A percentile compares a stretch with the other conserved stretches of the same genome.
These are phyloP conservation scores for Nemapogon koenigi DNA, from an alignment of 2,888 invertebrate genomes.

Conservation along the genomic window DNA sequence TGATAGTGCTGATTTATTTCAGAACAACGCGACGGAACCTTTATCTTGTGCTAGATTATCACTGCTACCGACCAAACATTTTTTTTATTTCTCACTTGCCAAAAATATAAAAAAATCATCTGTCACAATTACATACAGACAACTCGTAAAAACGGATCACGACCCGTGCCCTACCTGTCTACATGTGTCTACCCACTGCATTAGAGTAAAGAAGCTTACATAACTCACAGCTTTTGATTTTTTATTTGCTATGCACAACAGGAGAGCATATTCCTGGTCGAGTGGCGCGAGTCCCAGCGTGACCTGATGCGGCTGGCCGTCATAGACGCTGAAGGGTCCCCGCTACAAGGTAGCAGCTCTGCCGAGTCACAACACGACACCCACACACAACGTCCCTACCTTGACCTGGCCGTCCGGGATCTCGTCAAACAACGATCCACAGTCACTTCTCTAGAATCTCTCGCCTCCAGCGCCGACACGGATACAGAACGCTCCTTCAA, in stretches of 20 bases:
- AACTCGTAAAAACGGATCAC: too few relatives aligned
- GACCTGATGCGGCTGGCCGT: slow-evolving; percentile 56
- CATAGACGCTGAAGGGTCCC: slow-evolving; percentile 28
- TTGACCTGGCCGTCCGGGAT: slow-evolving; percentile 33
- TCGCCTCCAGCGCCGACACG: slow-evolving; percentile 42
- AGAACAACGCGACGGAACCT: too few relatives aligned
- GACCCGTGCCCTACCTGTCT: too few relatives aligned
- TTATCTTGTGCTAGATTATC: too few relatives aligned
- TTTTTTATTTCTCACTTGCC: too few relatives aligned
- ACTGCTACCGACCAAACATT: too few relatives aligned
- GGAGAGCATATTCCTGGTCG: slow-evolving; percentile 84
- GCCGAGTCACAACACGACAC: slow-evolving; percentile 15
- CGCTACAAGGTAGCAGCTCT: slow-evolving; percentile 1
- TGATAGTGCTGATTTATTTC: too few relatives aligned
- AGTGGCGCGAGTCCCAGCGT: slow-evolving; percentile 78
- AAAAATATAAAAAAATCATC: too few relatives aligned
- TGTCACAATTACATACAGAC: too few relatives aligned
- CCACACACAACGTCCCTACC: slow-evolving; percentile 13
- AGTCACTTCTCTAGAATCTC: slow-evolving; percentile 64
- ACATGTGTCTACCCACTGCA: too few relatives aligned
- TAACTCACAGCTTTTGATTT: too few relatives aligned
- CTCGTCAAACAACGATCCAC: slow-evolving; percentile 39
- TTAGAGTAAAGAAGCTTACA: too few relatives aligned
- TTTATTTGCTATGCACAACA: slow-evolving; percentile 30
- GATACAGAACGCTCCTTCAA: slow-evolving; percentile 29